Conservation (phyloP, 2,888 invertebrate species). For the Drosophila macrospina region DNA sequence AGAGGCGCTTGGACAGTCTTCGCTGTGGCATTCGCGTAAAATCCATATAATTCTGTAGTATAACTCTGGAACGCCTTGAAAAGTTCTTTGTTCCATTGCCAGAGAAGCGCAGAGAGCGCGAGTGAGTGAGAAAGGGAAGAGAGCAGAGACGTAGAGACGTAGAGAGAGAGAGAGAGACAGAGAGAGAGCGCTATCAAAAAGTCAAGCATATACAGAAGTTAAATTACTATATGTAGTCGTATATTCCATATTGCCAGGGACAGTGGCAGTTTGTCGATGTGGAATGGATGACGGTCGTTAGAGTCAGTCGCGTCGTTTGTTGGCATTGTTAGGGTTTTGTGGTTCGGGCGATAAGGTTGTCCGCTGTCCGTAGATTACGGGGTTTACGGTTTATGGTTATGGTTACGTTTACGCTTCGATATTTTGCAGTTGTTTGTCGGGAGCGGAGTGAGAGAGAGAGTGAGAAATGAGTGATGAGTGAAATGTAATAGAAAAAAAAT, state of each 20-base stretch:
- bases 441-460: not conserved
- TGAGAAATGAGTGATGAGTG: conserved; percentile 19
- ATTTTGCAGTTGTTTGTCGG: conserved; percentile 9
- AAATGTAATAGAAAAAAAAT: conserved; percentile 67
- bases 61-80: not conserved
- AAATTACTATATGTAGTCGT: conserved; percentile 20
- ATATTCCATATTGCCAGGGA: conserved; percentile 32
- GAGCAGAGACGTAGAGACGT: too few relatives aligned
- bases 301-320: not conserved
- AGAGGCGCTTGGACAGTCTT: not conserved
- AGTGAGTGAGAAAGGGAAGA: too few relatives aligned
- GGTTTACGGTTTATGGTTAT: conserved; percentile 11
- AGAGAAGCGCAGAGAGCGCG: not conserved
- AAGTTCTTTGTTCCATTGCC: conserved; percentile 24
- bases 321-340: conserved; percentile 9
- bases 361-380: conserved; percentile 15
- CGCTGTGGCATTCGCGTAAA: not conserved
- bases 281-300: conserved; percentile 36
- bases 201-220: conserved; percentile 24
- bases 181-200: conserved; percentile 45
- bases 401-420: conserved; percentile 4
- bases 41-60: conserved; percentile 2
- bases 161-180: not conserved
- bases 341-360: conserved; percentile 26
- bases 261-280: conserved; percentile 44